Conservation (phyloP, 2,888 invertebrate species). For the Brachyptera risi region DNA sequence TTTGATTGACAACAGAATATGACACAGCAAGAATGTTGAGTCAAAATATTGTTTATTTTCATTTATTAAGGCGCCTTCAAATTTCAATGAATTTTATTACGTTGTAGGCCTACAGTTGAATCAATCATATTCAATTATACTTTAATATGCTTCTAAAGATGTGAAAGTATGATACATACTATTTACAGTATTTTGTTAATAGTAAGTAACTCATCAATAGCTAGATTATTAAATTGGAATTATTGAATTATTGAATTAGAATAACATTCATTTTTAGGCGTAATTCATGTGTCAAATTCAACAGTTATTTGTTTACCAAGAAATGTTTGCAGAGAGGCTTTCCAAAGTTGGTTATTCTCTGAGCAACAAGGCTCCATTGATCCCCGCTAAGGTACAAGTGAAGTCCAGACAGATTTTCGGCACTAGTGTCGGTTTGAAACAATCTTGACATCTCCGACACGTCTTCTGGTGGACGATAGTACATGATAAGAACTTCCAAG, state of each 20-base stretch:
- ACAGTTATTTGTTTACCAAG: slow-evolving; percentile 12
- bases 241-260: background rate
- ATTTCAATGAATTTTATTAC: no score
- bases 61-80: no score
- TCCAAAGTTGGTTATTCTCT: slow-evolving; percentile 28
- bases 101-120: no score
- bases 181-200: no score
- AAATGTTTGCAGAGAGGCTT: slow-evolving; percentile 21
- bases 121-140: no score
- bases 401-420: slow-evolving; percentile 23
- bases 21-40: no score
- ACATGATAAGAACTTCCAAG: slow-evolving; percentile 16
- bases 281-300: background rate
- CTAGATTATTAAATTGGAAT: background rate
- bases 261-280: background rate
- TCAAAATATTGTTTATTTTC: no score
- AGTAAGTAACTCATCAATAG: no score
- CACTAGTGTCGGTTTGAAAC: slow-evolving; percentile 7
- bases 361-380: slow-evolving; percentile 26
- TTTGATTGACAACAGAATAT: no score
- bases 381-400: slow-evolving; percentile 24
- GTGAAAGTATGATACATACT: no score
- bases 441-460: background rate
- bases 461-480: slow-evolving; percentile 13
- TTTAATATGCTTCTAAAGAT: no score